These are phyloP conservation scores for Procapra przewalskii DNA, from an alignment of 2,113 vertebrate genomes.

Conservation along the genomic window DNA sequence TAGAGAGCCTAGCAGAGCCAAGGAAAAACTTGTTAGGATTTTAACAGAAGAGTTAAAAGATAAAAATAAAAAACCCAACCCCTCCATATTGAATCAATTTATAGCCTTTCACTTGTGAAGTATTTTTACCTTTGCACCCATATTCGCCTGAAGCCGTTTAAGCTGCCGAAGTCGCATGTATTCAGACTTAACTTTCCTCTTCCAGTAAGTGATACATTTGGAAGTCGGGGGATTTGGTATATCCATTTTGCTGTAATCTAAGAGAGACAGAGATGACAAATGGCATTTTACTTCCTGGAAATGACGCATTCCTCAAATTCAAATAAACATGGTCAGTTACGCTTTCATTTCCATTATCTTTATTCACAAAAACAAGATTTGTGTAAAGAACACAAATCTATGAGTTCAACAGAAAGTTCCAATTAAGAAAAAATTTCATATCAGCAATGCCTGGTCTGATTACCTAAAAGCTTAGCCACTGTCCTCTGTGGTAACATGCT, in stretches of 20 bases:
- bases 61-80: not conserved
- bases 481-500: not conserved
- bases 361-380: not conserved
- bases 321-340: not conserved
- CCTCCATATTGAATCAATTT: not conserved
- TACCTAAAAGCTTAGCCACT: not conserved
- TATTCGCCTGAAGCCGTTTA: slow-evolving; percentile 91
- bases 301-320: not conserved
- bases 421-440: not conserved
- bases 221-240: slow-evolving; percentile 80
- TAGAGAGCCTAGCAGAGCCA: slow-evolving; percentile 86
- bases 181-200: slow-evolving; percentile 95
- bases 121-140: slow-evolving; percentile 90
- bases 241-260: slow-evolving; percentile 79
- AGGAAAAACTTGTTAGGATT: not conserved
- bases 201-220: slow-evolving; percentile 91
- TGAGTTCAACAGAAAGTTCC: slow-evolving; percentile 2
- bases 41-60: not conserved
- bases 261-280: not conserved
- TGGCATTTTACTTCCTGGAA: not conserved
- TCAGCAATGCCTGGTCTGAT: not conserved
- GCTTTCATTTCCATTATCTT: not conserved
- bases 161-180: slow-evolving; percentile 97
- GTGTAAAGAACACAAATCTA: not conserved
- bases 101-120: not conserved